Evolutionary conservation across 2,797 vertebrate species (phyloP).

Genomic region (Moxostoma hubbsi): DNA sequence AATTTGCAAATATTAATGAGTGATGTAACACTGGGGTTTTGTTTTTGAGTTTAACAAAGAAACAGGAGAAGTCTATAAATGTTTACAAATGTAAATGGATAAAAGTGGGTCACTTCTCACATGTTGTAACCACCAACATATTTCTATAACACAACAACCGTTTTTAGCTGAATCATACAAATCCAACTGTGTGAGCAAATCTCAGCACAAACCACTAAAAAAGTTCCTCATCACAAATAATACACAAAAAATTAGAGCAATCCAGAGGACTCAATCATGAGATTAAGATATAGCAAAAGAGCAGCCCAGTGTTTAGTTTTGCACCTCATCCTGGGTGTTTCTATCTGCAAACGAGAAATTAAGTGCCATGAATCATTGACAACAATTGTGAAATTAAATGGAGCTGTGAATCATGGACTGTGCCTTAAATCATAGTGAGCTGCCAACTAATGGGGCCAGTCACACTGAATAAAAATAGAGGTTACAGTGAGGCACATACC

Average conservation of each 20-base stretch:
- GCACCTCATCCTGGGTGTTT: conserved; percentile 2
- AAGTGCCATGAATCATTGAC: conserved; percentile 24
- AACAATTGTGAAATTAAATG: conserved; percentile 1
- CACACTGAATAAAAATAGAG: too few species aligned
- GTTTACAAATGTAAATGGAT: neutral
- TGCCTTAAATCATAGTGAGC: neutral
- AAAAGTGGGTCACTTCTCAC: neutral
- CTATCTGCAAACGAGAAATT: conserved; percentile 20
- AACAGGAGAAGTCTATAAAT: too few species aligned
- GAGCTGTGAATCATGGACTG: conserved; percentile 17
- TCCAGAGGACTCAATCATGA: neutral
- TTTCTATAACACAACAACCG: too few species aligned
- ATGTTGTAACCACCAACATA: too few species aligned
- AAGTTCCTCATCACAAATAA: conserved; percentile 12
- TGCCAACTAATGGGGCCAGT: neutral
- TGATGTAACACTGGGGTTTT: conserved; percentile 10
- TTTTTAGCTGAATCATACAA: too few species aligned
- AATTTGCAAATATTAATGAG: conserved; percentile 43
- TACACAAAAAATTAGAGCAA: neutral
- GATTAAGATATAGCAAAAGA: neutral
- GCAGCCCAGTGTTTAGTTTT: neutral
- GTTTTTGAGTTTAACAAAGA: neutral
- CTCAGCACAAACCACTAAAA: conserved; percentile 1
- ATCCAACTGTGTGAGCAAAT: neutral
- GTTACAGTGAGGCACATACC: too few species aligned